Conservation (phyloP, 2,113 vertebrate species). For the Peromyscus polionotus region DNA sequence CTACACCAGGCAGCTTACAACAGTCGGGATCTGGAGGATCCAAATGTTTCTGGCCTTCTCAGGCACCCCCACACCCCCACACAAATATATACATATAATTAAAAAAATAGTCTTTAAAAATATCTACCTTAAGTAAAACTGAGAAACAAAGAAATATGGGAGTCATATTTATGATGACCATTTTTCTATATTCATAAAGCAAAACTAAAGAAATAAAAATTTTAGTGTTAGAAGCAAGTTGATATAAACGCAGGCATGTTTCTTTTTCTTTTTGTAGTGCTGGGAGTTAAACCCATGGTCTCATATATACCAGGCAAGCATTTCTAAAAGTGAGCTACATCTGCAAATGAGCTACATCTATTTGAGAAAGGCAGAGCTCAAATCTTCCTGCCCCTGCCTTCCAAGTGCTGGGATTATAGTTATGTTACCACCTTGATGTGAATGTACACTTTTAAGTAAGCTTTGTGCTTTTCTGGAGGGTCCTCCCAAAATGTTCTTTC, state of each 20-base stretch:
- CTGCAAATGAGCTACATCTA: not conserved
- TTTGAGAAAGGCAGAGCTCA: not conserved
- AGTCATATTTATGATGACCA: not conserved
- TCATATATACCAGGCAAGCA: not conserved
- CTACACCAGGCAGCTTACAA: not conserved
- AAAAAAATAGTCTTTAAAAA: not conserved
- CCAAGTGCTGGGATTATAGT: not conserved
- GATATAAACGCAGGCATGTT: conserved; percentile 35
- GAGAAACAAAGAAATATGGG: conserved; percentile 3
- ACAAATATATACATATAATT: not conserved
- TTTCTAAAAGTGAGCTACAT: not conserved
- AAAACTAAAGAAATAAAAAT: conserved; percentile 30
- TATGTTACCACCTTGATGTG: not conserved
- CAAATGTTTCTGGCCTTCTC: not conserved
- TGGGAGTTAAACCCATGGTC: not conserved
- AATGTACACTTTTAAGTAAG: not conserved
- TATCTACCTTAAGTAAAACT: not conserved
- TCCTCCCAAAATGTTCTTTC: not conserved
- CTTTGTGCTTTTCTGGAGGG: conserved; percentile 24
- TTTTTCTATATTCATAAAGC: conserved; percentile 10
- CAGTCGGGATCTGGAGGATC: too few species aligned
- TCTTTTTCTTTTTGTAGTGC: not conserved
- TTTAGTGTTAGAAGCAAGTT: conserved; percentile 29
- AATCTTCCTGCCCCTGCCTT: not conserved
- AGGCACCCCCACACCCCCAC: not conserved